These are phyloP conservation scores for Gisinianus flammeolus DNA, from an alignment of 2,888 invertebrate genomes.

Conservation along the genomic window DNA sequence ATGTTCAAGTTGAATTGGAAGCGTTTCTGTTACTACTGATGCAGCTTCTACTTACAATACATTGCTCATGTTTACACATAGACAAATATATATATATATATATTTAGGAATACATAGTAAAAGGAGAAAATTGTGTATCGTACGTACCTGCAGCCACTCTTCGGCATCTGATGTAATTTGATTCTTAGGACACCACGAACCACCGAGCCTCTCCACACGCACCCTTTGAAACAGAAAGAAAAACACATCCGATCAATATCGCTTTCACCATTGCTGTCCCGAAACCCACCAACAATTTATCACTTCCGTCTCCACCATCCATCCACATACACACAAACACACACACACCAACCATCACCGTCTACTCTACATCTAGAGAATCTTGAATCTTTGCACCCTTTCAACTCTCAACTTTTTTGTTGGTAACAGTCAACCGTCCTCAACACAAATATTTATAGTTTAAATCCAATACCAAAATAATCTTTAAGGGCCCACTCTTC, in stretches of 20 bases:
- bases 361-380: not conserved
- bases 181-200: slow-evolving; percentile 90
- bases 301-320: slow-evolving; percentile 45
- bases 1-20: no score
- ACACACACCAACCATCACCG: not conserved
- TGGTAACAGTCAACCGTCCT: no score
- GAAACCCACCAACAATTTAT: slow-evolving; percentile 40
- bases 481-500: no score
- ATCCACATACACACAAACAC: slow-evolving; percentile 12
- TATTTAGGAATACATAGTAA: not conserved
- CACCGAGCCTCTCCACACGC: slow-evolving; percentile 80
- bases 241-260: slow-evolving; percentile 56
- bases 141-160: slow-evolving; percentile 70
- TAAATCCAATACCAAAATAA: no score
- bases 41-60: no score
- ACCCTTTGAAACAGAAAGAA: slow-evolving; percentile 67
- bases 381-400: not conserved
- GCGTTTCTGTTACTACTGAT: no score
- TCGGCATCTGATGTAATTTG: slow-evolving; percentile 77
- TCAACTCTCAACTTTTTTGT: no score
- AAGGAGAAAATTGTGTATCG: not conserved
- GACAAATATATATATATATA: no score
- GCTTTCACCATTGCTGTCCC: slow-evolving; percentile 49
- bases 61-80: no score
- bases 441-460: no score